A percentile compares a stretch with the other conserved stretches of the same genome.
Conservation (phyloP, 2,113 vertebrate species). For the Casuarius casuarius region DNA sequence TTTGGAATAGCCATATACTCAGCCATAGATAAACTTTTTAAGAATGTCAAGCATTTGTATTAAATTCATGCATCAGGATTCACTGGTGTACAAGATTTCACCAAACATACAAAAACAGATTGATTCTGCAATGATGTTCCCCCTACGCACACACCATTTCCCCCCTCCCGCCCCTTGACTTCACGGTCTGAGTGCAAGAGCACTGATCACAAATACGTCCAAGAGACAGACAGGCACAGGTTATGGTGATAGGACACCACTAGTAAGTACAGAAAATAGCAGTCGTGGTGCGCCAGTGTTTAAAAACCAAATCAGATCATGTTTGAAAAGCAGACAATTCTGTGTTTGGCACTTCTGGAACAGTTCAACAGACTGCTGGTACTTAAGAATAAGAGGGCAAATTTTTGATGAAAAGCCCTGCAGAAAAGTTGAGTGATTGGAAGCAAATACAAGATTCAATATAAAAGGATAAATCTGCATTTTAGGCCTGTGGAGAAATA, state of each 20-base stretch:
- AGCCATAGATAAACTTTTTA: background rate
- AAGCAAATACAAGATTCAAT: background rate
- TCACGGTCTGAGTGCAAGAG: background rate
- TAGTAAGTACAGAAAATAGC: background rate
- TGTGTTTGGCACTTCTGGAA: background rate
- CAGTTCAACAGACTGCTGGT: background rate
- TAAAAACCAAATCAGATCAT: background rate
- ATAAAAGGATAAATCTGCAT: background rate
- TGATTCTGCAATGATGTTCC: background rate
- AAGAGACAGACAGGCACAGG: background rate
- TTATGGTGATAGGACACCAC: background rate
- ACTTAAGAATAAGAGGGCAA: background rate
- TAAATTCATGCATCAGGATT: background rate
- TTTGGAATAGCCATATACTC: background rate
- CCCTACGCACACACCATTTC: background rate
- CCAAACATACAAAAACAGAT: background rate
- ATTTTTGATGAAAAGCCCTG: background rate
- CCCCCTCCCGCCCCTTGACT: background rate
- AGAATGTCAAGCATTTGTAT: background rate
- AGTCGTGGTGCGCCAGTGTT: accelerated
- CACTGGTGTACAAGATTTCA: background rate
- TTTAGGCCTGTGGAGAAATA: background rate
- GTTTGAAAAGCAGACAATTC: background rate
- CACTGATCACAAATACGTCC: background rate
- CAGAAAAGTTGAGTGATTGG: background rate